Conservation (phyloP, 2,888 invertebrate genomes). For the Linnaemya tessellans region DNA sequence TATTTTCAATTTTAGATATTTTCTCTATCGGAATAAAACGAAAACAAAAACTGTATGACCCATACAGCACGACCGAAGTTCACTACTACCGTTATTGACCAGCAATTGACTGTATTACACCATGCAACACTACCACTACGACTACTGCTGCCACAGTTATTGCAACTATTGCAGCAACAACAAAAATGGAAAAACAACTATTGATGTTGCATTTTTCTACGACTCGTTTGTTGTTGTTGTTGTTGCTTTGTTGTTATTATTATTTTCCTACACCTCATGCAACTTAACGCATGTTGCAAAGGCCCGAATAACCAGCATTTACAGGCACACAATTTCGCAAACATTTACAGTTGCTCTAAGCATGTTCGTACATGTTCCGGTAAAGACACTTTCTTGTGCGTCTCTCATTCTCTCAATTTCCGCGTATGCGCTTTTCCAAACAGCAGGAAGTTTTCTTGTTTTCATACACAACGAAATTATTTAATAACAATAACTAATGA, state of each 20-base stretch:
- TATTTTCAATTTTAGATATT: slow-evolving; percentile 56
- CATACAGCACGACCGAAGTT: slow-evolving; percentile 69
- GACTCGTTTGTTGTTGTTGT: slow-evolving; percentile 4
- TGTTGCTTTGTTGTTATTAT: neutral
- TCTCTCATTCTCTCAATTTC: slow-evolving; percentile 67
- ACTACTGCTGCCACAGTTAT: slow-evolving; percentile 31
- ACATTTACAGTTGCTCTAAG: neutral
- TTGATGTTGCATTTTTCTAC: slow-evolving; percentile 55
- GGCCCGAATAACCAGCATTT: slow-evolving; percentile 25
- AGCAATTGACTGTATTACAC: slow-evolving; percentile 64
- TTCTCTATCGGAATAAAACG: slow-evolving; percentile 60
- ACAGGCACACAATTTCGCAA: neutral
- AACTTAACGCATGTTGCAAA: slow-evolving; percentile 63
- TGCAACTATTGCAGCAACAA: slow-evolving; percentile 41
- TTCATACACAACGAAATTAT: slow-evolving; percentile 36
- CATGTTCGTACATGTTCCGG: slow-evolving; percentile 51
- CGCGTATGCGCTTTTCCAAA: slow-evolving; percentile 72
- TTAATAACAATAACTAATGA: slow-evolving; percentile 2
- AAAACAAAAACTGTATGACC: slow-evolving; percentile 69
- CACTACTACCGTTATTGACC: slow-evolving; percentile 67
- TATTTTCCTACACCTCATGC: slow-evolving; percentile 42
- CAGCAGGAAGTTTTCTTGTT: slow-evolving; percentile 57
- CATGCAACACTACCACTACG: slow-evolving; percentile 57
- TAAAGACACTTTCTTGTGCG: slow-evolving; percentile 50
- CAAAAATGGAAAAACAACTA: slow-evolving; percentile 24